phyloP scores from a whole-genome alignment of 1,140 invertebrate genomes.

The Colletes latitarsis region DNA sequence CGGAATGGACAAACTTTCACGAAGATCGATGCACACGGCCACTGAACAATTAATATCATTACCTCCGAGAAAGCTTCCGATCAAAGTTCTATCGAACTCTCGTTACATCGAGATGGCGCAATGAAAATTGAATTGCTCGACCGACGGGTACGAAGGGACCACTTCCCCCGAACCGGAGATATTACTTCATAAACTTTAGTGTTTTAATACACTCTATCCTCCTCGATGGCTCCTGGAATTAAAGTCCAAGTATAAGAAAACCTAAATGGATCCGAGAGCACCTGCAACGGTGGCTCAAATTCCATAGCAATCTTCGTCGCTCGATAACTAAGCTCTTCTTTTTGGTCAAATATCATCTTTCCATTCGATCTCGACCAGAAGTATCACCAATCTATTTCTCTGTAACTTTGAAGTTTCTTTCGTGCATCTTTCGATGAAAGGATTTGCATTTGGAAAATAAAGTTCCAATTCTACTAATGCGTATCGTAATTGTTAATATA shows the following conservation, averaged over 20 bases:
- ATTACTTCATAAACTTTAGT: not conserved
- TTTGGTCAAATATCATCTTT: too few relatives aligned
- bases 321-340: too few relatives aligned
- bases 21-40: conserved; percentile 13
- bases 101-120: conserved; percentile 21
- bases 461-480: too few relatives aligned
- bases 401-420: too few relatives aligned
- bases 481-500: too few relatives aligned
- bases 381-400: too few relatives aligned
- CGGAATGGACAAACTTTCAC: conserved; percentile 12
- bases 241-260: too few relatives aligned
- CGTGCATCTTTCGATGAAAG: too few relatives aligned
- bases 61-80: conserved; percentile 32
- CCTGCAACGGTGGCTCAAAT: not conserved
- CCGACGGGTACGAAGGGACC: not conserved
- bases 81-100: conserved; percentile 43
- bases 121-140: conserved; percentile 34
- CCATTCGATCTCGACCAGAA: too few relatives aligned
- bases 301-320: too few relatives aligned
- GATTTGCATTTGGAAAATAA: too few relatives aligned
- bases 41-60: conserved; percentile 48
- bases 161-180: not conserved
- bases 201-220: not conserved
- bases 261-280: too few relatives aligned
- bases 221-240: not conserved